Conservation (phyloP, 2,888 invertebrate species). For the Phytoseiulus persimilis region DNA sequence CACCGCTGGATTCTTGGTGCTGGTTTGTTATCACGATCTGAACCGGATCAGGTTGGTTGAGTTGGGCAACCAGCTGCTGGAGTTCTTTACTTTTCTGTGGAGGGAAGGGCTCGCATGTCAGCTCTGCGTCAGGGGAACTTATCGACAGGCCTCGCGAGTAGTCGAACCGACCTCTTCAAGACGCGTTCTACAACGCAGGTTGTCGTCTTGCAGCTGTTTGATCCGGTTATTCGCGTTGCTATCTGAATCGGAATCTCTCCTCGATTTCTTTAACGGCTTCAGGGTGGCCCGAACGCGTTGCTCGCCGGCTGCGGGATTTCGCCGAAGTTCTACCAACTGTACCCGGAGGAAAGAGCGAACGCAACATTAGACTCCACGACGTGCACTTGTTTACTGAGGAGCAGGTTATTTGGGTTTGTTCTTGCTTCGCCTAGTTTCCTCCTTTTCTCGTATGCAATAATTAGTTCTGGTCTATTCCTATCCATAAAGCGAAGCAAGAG, state of each 20-base stretch:
- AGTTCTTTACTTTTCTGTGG: conserved; percentile 27
- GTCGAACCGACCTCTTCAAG: conserved; percentile 59
- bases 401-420: not conserved
- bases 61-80: conserved; percentile 38
- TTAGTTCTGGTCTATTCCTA: not conserved
- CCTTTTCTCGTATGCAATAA: not conserved
- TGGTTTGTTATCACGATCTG: conserved; percentile 31
- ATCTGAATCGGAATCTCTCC: conserved; percentile 70
- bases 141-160: too few relatives aligned
- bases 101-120: not conserved
- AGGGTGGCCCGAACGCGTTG: conserved; percentile 76
- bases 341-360: conserved; percentile 34
- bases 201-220: conserved; percentile 72
- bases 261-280: conserved; percentile 61
- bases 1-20: conserved; percentile 38
- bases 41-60: conserved; percentile 32
- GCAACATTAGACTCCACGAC: not conserved
- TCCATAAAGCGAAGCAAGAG: not conserved
- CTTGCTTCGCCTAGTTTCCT: not conserved
- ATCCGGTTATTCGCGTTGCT: conserved; percentile 63
- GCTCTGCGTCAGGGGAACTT: too few relatives aligned
- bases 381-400: not conserved
- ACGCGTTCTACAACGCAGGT: conserved; percentile 71
- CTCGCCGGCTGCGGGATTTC: conserved; percentile 73
- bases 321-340: conserved; percentile 79